Conservation (phyloP, 1,140 invertebrate species). For the Dinoponera quadriceps region DNA sequence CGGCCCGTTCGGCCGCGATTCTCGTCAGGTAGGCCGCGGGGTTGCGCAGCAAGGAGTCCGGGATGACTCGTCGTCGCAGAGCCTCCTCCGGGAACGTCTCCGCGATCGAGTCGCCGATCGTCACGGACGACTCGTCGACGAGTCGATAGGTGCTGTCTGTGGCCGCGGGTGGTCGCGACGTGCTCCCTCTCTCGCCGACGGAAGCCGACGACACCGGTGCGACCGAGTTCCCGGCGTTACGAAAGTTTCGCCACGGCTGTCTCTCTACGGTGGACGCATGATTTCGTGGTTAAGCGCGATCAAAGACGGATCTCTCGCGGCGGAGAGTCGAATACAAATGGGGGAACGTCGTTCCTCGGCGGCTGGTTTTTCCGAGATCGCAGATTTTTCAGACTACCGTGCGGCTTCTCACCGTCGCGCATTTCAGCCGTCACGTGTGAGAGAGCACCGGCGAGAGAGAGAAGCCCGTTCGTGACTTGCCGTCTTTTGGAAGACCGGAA, state of each 20-base stretch:
- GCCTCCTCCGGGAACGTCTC: conserved; percentile 38
- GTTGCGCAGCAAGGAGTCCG: conserved; percentile 11
- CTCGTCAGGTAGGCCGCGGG: background rate
- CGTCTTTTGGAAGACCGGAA: too few relatives aligned
- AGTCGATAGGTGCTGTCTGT: conserved; percentile 9
- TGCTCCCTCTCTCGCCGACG: background rate
- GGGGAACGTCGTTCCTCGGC: conserved; percentile 13
- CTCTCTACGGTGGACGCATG: conserved; percentile 60
- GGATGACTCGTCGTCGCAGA: conserved; percentile 9
- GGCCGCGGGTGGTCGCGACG: conserved; percentile 19
- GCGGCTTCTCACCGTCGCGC: too few relatives aligned
- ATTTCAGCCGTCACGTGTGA: too few relatives aligned
- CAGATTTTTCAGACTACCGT: too few relatives aligned
- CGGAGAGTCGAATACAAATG: background rate
- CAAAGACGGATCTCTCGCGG: background rate
- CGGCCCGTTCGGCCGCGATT: conserved; percentile 23
- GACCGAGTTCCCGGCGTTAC: conserved; percentile 40
- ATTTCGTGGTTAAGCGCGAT: conserved; percentile 46
- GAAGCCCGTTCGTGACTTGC: too few relatives aligned
- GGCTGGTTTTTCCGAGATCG: too few relatives aligned
- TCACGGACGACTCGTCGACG: conserved; percentile 9
- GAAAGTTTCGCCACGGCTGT: conserved; percentile 16
- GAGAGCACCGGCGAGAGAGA: too few relatives aligned
- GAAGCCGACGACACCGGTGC: background rate
- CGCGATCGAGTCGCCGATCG: conserved; percentile 42